Conservation (phyloP, 2,888 invertebrate species). For the Monoplex corrugatus region DNA sequence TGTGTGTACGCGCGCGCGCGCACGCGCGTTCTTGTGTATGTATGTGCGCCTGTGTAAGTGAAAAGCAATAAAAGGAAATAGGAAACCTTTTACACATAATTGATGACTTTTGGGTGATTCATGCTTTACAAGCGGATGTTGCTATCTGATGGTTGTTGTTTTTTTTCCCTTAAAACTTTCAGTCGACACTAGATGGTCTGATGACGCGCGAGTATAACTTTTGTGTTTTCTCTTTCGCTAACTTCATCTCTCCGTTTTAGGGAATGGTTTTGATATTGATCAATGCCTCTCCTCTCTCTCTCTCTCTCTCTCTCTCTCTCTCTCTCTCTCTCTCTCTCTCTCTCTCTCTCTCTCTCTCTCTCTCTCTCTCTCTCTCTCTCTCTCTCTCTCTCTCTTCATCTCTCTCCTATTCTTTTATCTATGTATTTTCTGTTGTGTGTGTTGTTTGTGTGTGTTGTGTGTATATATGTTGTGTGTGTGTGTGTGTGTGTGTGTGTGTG, state of each 20-base stretch:
- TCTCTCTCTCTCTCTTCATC: neutral
- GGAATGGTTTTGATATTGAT: too few relatives aligned
- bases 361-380: neutral
- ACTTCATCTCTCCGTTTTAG: neutral
- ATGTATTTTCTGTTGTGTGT: neutral
- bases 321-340: neutral
- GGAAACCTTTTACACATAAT: too few relatives aligned
- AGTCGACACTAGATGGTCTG: too few relatives aligned
- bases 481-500: too few relatives aligned
- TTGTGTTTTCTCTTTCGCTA: neutral
- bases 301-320: slow-evolving; percentile 4
- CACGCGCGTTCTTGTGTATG: neutral
- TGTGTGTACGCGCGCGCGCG: neutral
- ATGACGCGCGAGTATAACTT: too few relatives aligned
- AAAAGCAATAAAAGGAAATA: too few relatives aligned
- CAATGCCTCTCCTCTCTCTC: neutral
- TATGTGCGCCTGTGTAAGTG: too few relatives aligned
- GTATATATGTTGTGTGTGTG: neutral
- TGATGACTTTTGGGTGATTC: too few relatives aligned
- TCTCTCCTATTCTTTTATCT: neutral
- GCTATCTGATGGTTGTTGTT: too few relatives aligned
- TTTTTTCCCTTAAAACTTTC: too few relatives aligned
- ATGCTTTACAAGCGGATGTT: too few relatives aligned
- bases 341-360: neutral
- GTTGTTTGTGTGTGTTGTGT: too few relatives aligned